Evolutionary conservation across 2,797 vertebrate species (phyloP).

Genomic region (Crenichthys baileyi): DNA sequence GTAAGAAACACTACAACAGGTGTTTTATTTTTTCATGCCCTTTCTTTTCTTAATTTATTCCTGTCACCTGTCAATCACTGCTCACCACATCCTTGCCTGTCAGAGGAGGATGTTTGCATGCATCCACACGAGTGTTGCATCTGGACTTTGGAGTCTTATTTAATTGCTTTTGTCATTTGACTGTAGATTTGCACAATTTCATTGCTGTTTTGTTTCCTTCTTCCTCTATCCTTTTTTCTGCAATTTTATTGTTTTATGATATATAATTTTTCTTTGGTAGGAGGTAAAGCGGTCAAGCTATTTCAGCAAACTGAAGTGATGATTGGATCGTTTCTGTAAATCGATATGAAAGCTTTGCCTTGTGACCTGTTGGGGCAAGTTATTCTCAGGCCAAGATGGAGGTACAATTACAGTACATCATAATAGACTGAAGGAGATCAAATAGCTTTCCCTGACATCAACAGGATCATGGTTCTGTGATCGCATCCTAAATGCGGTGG

Average conservation of each 20-base stretch:
- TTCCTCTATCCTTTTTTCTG: conserved; percentile 47
- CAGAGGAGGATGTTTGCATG: conserved; percentile 73
- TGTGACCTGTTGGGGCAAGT: conserved; percentile 71
- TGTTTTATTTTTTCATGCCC: conserved; percentile 54
- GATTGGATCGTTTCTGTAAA: conserved; percentile 50
- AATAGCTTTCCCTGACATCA: conserved; percentile 39
- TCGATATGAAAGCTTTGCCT: conserved; percentile 70
- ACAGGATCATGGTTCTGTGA: conserved; percentile 8
- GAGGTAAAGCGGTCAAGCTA: conserved; percentile 57
- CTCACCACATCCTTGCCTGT: conserved; percentile 53
- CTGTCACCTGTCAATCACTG: conserved; percentile 51
- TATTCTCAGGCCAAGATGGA: conserved; percentile 70
- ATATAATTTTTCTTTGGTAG: conserved; percentile 35
- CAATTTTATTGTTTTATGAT: conserved; percentile 58
- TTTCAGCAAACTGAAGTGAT: conserved; percentile 59
- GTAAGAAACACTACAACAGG: conserved; percentile 59
- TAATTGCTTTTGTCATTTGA: conserved; percentile 74
- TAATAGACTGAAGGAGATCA: conserved; percentile 31
- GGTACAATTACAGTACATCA: conserved; percentile 34
- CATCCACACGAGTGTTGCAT: conserved; percentile 72
- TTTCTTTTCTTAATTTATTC: conserved; percentile 47
- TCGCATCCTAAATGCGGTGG: conserved; percentile 15
- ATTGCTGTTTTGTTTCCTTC: conserved; percentile 52
- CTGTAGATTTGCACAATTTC: conserved; percentile 78
- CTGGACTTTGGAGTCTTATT: conserved; percentile 72